A percentile compares a stretch with the other conserved stretches of the same genome.
These are phyloP conservation scores for Lapara coniferarum DNA, from an alignment of 2,888 invertebrate genomes.

Conservation along the genomic window DNA sequence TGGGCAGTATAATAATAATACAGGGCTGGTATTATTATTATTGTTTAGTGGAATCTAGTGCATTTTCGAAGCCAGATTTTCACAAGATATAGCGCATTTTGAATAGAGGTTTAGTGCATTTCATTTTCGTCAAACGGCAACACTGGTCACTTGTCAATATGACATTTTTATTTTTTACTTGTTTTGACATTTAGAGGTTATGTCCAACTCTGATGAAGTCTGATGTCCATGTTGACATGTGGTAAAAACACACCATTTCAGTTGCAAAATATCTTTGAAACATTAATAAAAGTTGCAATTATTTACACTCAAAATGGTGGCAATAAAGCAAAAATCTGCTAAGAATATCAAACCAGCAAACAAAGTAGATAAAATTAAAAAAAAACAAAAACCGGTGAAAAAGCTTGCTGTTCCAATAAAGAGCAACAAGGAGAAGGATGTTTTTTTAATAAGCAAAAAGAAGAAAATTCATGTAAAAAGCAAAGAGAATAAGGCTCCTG, in stretches of 20 bases:
- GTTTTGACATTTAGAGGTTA: not conserved
- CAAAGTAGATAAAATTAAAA: constrained; percentile 22
- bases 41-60: too few species aligned
- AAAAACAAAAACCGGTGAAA: constrained; percentile 8
- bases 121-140: too few species aligned
- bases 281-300: not conserved
- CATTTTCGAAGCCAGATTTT: too few species aligned
- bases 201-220: too few species aligned
- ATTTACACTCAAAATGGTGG: constrained; percentile 11
- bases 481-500: too few species aligned
- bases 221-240: constrained; percentile 9
- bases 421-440: not conserved
- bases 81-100: too few species aligned
- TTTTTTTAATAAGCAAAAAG: not conserved
- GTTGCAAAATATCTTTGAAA: not conserved
- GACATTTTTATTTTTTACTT: not conserved
- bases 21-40: too few species aligned
- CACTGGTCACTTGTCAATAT: not conserved
- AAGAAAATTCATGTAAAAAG: too few species aligned
- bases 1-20: too few species aligned
- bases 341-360: constrained; percentile 22
- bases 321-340: constrained; percentile 21
- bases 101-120: too few species aligned
- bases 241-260: not conserved
- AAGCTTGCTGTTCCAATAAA: not conserved